Base-by-base conservation (phyloP, 2,113 vertebrate genomes). In the Amblyornis subalaris region DNA sequence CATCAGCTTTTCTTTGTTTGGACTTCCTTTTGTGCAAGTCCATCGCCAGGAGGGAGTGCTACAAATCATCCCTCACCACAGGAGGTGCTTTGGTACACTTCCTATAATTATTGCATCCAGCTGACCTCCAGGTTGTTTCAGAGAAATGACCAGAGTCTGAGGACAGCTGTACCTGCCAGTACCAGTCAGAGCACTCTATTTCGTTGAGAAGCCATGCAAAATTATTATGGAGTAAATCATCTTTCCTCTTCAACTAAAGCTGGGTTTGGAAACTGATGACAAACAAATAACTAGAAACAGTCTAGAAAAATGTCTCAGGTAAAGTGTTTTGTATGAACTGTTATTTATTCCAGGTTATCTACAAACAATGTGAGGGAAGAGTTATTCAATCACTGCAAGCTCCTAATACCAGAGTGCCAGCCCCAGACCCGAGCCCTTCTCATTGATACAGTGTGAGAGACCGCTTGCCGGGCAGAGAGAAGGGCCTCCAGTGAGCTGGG, bases 381-480 rank as follows among this genome's bases (percentile, higher is more conserved):
- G 31, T 19, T 78, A 14, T n/a, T 47, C 61, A 74, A 44, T 14
- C 53, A 29, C 19, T 29, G 19, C 0, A 0, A 69, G 45, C 14
- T 67, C 31, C 51, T 50, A 20, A 19, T 2, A 70, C 23, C 47
- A 54, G 58, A 8, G 21, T 47, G 35, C 20, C 61, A 51, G 29
- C 16, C 18, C 17, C 74, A 71, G 28, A 29, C 17, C 35, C 25
- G 65, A 93, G 45, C 40, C 17, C 23, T 79, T 74, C 38, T 29
- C 65, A 51, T 45, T 10, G 2, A 15, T 5, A 10, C 0, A 2
- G 40, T 31, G 28, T 48, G 33, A 75, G 60, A 0, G 1, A 12
- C 23, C 1, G 1, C 29, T 54, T 0, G 0, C 35, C 1, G 13
- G 54, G 23, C 24, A 36, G 45, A 55, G 28, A 1, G 15, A 57